Conservation (phyloP, 2,888 invertebrate species). For the Unio delphinus region DNA sequence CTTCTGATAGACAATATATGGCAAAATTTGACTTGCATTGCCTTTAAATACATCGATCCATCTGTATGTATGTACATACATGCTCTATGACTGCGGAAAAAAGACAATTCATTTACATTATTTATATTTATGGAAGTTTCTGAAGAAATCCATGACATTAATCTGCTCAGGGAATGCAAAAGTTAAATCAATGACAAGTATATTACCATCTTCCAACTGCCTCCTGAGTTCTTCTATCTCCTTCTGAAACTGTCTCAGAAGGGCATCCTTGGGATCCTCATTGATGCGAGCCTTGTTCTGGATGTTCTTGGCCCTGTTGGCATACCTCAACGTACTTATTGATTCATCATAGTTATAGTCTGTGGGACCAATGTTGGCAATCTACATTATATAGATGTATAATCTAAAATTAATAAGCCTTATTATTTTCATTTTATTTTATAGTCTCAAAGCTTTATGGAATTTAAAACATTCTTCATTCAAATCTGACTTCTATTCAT, state of each 20-base stretch:
- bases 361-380: constrained; percentile 97
- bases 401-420: too few relatives aligned
- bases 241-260: constrained; percentile 94
- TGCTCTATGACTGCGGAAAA: too few relatives aligned
- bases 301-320: constrained; percentile 97
- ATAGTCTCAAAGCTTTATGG: too few relatives aligned
- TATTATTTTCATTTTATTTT: too few relatives aligned
- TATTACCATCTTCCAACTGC: constrained; percentile 83
- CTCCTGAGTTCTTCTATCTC: constrained; percentile 94
- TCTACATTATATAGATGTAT: constrained; percentile 75
- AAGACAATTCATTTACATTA: neutral
- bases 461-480: too few relatives aligned
- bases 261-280: constrained; percentile 96
- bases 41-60: too few relatives aligned
- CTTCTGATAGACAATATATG: too few relatives aligned
- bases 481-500: too few relatives aligned
- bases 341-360: constrained; percentile 97
- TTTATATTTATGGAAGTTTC: constrained; percentile 1
- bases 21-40: too few relatives aligned
- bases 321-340: constrained; percentile 95
- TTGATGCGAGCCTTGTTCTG: constrained; percentile 96
- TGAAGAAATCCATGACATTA: neutral
- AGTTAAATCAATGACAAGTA: too few relatives aligned
- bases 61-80: too few relatives aligned
- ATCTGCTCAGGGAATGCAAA: too few relatives aligned